Conservation (phyloP, 2,888 invertebrate genomes). For the Protonemura montana region DNA sequence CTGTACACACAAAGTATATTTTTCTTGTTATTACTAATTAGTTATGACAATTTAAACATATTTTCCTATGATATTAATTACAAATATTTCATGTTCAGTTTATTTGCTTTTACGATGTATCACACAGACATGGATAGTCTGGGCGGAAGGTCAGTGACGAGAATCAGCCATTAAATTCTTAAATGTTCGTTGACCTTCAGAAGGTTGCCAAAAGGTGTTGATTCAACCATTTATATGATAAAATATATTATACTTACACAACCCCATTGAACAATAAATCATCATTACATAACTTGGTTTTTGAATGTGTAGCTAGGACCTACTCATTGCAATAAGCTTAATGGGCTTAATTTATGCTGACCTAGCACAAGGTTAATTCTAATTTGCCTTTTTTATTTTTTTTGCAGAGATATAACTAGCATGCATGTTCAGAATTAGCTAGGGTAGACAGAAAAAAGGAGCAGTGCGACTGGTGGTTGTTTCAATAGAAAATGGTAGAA, state of each 20-base stretch:
- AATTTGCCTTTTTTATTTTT: constrained; percentile 1
- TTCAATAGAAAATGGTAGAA: not conserved
- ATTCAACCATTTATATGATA: not conserved
- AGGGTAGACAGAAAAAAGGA: not conserved
- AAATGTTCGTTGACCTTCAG: not conserved
- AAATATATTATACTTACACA: constrained; percentile 12
- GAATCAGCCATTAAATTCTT: not conserved
- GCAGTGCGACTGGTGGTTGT: not conserved
- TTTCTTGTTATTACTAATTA: not conserved
- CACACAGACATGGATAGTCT: not conserved
- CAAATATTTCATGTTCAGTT: not conserved
- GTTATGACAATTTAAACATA: constrained; percentile 3
- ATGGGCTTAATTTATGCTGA: not conserved
- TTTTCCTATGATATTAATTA: constrained; percentile 12
- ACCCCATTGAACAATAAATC: not conserved
- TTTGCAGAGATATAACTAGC: not conserved
- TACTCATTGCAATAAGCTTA: not conserved
- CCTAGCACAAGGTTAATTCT: not conserved
- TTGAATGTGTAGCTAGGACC: not conserved
- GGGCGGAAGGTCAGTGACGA: not conserved
- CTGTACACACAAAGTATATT: not conserved
- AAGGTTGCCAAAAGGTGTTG: not conserved
- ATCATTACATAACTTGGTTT: not conserved
- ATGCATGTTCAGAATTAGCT: not conserved
- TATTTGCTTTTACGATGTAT: not conserved